phyloP scores from a whole-genome alignment of 1,140 invertebrate species.

The Pygmarrhopalites habei region DNA sequence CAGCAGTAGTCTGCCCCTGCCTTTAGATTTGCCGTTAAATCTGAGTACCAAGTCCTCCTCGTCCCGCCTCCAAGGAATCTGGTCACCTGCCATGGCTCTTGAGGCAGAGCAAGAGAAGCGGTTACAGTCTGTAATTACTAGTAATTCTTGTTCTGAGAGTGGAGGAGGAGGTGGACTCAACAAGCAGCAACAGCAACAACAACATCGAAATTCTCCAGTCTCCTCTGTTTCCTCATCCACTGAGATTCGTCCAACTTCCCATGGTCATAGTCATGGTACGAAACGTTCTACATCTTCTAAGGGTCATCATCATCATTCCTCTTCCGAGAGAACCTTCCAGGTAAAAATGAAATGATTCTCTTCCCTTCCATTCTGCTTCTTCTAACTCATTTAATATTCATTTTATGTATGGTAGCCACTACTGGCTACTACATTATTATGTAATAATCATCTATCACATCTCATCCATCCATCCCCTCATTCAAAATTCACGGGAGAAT shows the following conservation, averaged over 20 bases:
- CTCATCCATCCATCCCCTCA: not conserved
- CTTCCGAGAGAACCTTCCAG: conserved; percentile 35
- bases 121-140: conserved; percentile 15
- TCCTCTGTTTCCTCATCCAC: conserved; percentile 37
- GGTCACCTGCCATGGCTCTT: conserved; percentile 39
- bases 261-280: too few relatives aligned
- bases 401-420: not conserved
- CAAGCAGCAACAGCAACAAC: conserved; percentile 1
- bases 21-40: conserved; percentile 37
- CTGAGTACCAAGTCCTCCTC: conserved; percentile 36
- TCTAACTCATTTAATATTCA: not conserved
- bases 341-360: conserved; percentile 12
- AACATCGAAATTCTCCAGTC: conserved; percentile 27
- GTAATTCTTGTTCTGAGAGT: too few relatives aligned
- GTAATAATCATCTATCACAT: not conserved
- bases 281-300: conserved; percentile 15
- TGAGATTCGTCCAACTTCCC: conserved; percentile 15
- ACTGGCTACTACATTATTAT: not conserved
- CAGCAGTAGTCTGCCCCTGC: too few relatives aligned
- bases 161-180: too few relatives aligned
- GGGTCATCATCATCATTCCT: conserved; percentile 20
- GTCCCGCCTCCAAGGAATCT: conserved; percentile 27
- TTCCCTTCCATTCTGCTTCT: not conserved
- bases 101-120: conserved; percentile 29
- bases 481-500: not conserved